These are phyloP conservation scores for Microchrysa polita DNA, from an alignment of 2,888 invertebrate species.

Conservation along the genomic window DNA sequence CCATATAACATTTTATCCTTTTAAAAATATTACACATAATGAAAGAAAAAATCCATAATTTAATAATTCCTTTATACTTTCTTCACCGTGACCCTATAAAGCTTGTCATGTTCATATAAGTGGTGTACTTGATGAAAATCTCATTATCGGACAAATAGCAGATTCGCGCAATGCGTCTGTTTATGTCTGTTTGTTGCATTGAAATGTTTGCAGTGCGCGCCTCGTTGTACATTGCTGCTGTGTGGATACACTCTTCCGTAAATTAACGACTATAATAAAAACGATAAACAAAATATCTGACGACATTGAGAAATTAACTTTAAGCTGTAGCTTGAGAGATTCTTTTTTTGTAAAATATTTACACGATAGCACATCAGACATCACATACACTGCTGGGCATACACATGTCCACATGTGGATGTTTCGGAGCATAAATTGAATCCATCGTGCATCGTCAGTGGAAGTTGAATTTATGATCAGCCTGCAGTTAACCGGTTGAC, in stretches of 20 bases:
- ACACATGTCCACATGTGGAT: too few species aligned
- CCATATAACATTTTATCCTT: too few species aligned
- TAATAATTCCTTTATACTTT: background rate
- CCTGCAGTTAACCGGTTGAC: constrained; percentile 2
- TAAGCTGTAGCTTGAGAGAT: background rate
- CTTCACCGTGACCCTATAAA: background rate
- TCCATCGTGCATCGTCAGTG: constrained; percentile 23
- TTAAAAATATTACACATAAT: background rate
- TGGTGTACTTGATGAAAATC: constrained; percentile 1
- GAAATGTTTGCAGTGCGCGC: background rate
- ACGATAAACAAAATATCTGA: constrained; percentile 41
- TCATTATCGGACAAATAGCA: background rate
- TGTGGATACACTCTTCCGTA: constrained; percentile 16
- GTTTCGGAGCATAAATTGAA: constrained; percentile 22
- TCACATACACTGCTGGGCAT: too few species aligned
- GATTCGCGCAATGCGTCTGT: background rate
- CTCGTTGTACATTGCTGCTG: background rate
- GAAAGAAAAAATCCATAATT: constrained; percentile 6
- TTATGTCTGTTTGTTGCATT: too few species aligned
- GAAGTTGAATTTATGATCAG: constrained; percentile 31
- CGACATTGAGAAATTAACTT: constrained; percentile 40
- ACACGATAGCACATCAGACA: too few species aligned
- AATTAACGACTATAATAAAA: constrained; percentile 41
- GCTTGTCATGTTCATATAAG: too few species aligned
- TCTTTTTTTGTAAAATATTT: too few species aligned